Evolutionary conservation across 2,113 vertebrate species (phyloP).

Genomic region (Hystrix brachyura): DNA sequence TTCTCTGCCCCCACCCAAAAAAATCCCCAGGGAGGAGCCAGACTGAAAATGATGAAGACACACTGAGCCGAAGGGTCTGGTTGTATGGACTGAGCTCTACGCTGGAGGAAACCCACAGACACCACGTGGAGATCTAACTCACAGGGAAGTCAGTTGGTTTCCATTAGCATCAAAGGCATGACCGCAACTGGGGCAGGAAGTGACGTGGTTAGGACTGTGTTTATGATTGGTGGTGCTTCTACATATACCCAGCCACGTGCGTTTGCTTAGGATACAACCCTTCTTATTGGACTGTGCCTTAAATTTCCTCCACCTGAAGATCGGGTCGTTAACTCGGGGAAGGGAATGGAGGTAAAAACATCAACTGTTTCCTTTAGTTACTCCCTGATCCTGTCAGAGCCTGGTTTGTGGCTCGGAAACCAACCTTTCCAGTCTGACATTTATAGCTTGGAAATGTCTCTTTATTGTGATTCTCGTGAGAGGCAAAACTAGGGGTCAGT

Average conservation of each 20-base stretch:
- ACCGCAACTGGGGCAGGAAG: constrained; percentile 73
- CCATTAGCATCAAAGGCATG: not conserved
- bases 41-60: not conserved
- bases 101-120: constrained; percentile 69
- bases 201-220: constrained; percentile 56
- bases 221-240: constrained; percentile 46
- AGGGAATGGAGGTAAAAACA: not conserved
- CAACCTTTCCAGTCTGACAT: not conserved
- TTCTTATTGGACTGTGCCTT: constrained; percentile 66
- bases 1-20: no score
- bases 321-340: not conserved
- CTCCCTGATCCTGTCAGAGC: not conserved
- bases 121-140: constrained; percentile 70
- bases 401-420: constrained; percentile 15
- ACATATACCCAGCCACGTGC: constrained; percentile 27
- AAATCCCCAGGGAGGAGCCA: not conserved
- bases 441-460: constrained; percentile 27
- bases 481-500: not conserved
- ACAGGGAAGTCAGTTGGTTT: constrained; percentile 55
- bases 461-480: constrained; percentile 9
- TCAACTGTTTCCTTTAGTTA: not conserved
- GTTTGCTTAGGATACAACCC: constrained; percentile 64
- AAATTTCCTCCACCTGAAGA: constrained; percentile 69
- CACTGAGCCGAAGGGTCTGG: not conserved
- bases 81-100: not conserved